A percentile compares a stretch with the other conserved stretches of the same genome.
Conservation (phyloP, 2,797 vertebrate species). For the Hozukius guyotensis region DNA sequence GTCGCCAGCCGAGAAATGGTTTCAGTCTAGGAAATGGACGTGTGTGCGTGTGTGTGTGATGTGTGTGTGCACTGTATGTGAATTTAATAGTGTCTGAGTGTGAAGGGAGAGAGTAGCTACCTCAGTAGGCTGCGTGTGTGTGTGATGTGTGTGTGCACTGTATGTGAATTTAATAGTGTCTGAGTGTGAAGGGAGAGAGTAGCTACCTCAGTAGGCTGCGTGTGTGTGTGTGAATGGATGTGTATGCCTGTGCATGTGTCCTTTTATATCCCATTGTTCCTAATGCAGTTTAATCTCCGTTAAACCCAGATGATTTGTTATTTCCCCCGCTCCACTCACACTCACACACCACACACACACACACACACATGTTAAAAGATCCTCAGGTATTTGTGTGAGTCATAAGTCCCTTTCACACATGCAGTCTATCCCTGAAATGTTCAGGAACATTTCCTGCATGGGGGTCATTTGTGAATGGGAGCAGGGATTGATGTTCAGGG, state of each 20-base stretch:
- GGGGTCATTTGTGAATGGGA: neutral
- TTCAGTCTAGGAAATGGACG: conserved; percentile 36
- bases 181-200: conserved; percentile 17
- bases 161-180: conserved; percentile 46
- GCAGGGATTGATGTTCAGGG: neutral
- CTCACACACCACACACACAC: neutral
- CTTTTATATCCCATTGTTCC: conserved; percentile 51
- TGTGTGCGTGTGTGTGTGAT: neutral
- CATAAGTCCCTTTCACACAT: neutral
- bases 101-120: conserved; percentile 21
- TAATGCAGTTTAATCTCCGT: conserved; percentile 72
- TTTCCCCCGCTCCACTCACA: conserved; percentile 2
- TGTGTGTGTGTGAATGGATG: neutral
- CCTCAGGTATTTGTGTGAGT: neutral
- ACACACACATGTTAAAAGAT: neutral
- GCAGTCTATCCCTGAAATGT: neutral
- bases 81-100: conserved; percentile 38
- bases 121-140: conserved; percentile 7
- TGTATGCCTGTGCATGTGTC: conserved; percentile 8
- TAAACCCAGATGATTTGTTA: conserved; percentile 63
- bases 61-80: conserved; percentile 23
- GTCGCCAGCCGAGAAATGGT: conserved; percentile 39
- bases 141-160: neutral
- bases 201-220: conserved; percentile 16
- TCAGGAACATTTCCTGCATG: neutral